A percentile compares a stretch with the other conserved stretches of the same genome.
Evolutionary conservation across 2,888 invertebrate species (phyloP).

Genomic region (Drosophila borealis): DNA sequence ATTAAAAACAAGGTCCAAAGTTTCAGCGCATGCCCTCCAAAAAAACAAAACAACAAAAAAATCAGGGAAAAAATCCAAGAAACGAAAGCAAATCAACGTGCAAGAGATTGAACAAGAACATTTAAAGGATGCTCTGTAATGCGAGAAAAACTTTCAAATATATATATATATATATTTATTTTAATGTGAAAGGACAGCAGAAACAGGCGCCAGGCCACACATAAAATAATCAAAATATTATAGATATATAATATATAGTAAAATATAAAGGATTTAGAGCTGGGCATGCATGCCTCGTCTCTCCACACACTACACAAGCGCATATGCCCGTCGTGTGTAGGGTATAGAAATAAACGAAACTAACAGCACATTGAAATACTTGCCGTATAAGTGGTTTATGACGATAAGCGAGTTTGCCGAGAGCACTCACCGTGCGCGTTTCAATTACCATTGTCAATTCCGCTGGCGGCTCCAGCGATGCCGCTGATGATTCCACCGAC

Average conservation of each 20-base stretch:
- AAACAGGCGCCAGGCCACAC: too few relatives aligned
- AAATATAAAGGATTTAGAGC: neutral
- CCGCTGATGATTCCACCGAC: conserved; percentile 13
- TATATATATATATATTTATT: neutral
- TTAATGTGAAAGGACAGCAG: too few relatives aligned
- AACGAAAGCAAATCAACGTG: conserved; percentile 3
- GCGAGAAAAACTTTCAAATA: neutral
- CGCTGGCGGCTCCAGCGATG: conserved; percentile 22
- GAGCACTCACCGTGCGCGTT: conserved; percentile 64
- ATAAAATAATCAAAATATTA: too few relatives aligned
- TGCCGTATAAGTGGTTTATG: conserved; percentile 72
- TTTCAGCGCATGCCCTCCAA: conserved; percentile 19
- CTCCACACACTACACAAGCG: neutral
- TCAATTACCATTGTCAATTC: conserved; percentile 73
- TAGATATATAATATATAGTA: neutral
- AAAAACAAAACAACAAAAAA: conserved; percentile 5
- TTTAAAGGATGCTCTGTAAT: conserved; percentile 13
- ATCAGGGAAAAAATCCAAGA: conserved; percentile 1
- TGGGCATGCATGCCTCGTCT: neutral
- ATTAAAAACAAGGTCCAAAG: conserved; percentile 65
- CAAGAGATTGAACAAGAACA: neutral
- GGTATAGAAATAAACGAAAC: conserved; percentile 36
- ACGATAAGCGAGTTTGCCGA: conserved; percentile 67
- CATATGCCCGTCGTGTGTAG: neutral
- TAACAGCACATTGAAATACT: conserved; percentile 59